Evolutionary conservation across 2,888 invertebrate species (phyloP).

Genomic region (Cosmopolites sordidus): DNA sequence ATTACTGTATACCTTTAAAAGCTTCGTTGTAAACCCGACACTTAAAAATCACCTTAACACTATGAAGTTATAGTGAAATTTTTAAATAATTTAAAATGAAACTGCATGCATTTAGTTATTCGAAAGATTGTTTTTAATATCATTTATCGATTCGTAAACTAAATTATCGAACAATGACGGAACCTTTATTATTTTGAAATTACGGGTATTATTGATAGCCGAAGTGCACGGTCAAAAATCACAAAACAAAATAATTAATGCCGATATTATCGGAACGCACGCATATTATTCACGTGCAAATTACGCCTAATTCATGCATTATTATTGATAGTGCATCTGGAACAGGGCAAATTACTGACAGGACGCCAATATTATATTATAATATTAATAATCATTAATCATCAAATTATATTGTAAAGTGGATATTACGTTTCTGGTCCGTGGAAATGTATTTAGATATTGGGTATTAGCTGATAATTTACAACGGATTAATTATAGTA

Average conservation of each 20-base stretch:
- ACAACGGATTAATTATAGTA: neutral
- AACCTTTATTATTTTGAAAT: neutral
- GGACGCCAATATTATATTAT: conserved; percentile 13
- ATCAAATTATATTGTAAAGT: conserved; percentile 20
- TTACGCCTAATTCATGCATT: conserved; percentile 7
- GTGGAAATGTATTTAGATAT: conserved; percentile 20
- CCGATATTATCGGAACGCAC: neutral
- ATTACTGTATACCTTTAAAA: too few species aligned
- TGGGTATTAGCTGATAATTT: conserved; percentile 21
- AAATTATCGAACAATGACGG: too few species aligned
- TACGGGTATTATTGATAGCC: neutral
- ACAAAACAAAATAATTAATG: neutral
- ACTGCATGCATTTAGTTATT: too few species aligned
- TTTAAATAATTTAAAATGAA: too few species aligned
- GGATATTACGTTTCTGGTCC: conserved; percentile 23
- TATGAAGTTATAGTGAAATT: too few species aligned
- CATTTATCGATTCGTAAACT: too few species aligned
- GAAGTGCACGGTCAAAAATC: neutral
- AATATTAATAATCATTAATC: conserved; percentile 24
- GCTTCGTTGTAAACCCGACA: too few species aligned
- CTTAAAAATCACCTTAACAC: too few species aligned
- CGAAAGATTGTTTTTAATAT: too few species aligned
- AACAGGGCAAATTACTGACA: neutral
- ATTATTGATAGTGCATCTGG: conserved; percentile 15
- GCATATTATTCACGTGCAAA: conserved; percentile 5